Evolutionary conservation across 2,888 invertebrate genomes (phyloP), one percentile per base, ranked within the genome.

Genomic region (Cosmia trapezina): DNA sequence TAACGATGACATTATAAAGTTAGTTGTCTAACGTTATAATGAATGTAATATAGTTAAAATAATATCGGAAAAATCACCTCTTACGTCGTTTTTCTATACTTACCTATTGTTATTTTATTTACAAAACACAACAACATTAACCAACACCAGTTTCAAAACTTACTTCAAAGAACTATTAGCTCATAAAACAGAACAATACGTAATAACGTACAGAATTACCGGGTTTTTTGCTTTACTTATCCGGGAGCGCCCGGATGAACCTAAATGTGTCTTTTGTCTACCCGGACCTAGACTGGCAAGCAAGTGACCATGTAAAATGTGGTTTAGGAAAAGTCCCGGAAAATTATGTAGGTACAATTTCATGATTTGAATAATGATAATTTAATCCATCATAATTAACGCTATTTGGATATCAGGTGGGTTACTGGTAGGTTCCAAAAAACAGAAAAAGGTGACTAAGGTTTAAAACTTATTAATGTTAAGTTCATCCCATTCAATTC

Each of bases 181-280:
- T 65, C 57, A 83, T 72, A 78, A 83, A 73, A 73, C 62, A 72
- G 69, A 73, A 84, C 78, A 83, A 83, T 84, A 78, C 71, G 77
- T 86, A 77, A 83, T 85, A 80, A 79, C 78, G 77, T 78, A 66
- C 70, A 83, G 73, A 87, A 82, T 88, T 80, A 83, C 78, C 65
- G 64, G 73, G 56, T 80, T 89, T 91, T 91, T 91, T 90, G 81
- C 88, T 88, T 88, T 87, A 87, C 88, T 86, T 87, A 87, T 84
- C 85, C 81, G 74, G 84, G 77, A 83, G 85, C 89, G 87, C 89
- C 84, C 88, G 84, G 89, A 87, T 90, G 91, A 89, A 90, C 87
- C 86, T 91, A 87, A 92, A 92, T 92, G 91, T 89, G 89, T 88
- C 91, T 89, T 91, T 92, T 92, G 92, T 92, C 91, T 89, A 85